phyloP scores from a whole-genome alignment of 2,797 vertebrate species.

The Coilia nasus region DNA sequence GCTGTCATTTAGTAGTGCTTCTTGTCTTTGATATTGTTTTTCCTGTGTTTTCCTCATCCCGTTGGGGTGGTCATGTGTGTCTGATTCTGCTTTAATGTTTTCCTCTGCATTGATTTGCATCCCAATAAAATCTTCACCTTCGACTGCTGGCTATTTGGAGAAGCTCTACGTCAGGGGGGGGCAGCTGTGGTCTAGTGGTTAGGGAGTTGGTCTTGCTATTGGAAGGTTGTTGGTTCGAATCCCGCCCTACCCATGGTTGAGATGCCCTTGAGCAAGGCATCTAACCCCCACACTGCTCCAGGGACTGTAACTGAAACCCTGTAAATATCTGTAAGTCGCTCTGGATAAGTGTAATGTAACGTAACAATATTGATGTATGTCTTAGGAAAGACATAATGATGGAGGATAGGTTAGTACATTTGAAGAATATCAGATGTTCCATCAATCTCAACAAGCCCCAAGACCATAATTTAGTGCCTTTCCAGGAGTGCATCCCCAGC shows the following conservation, averaged over 20 bases:
- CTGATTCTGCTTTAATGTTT: neutral
- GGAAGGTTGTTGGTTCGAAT: too few species aligned
- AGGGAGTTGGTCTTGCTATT: too few species aligned
- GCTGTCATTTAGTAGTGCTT: neutral
- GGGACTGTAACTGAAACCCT: too few species aligned
- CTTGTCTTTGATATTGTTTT: neutral
- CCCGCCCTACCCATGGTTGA: too few species aligned
- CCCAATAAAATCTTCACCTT: neutral
- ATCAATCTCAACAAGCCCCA: conserved; percentile 25
- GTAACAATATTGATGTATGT: conserved; percentile 8
- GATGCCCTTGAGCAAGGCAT: too few species aligned
- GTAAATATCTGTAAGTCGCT: too few species aligned
- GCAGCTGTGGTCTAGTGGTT: too few species aligned
- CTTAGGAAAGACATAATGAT: neutral
- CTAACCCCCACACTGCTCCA: too few species aligned
- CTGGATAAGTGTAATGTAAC: too few species aligned
- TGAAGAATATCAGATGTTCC: conserved; percentile 25
- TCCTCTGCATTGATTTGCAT: neutral
- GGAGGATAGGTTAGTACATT: conserved; percentile 7
- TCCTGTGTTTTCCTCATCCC: neutral
- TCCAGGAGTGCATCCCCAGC: neutral
- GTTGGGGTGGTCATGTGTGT: neutral
- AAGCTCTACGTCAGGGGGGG: neutral
- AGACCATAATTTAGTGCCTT: conserved; percentile 17
- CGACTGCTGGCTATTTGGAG: neutral